phyloP scores from a whole-genome alignment of 30 jellyfish, hydroid and myxozoan genomes.

The Rhopilema esculentum region DNA sequence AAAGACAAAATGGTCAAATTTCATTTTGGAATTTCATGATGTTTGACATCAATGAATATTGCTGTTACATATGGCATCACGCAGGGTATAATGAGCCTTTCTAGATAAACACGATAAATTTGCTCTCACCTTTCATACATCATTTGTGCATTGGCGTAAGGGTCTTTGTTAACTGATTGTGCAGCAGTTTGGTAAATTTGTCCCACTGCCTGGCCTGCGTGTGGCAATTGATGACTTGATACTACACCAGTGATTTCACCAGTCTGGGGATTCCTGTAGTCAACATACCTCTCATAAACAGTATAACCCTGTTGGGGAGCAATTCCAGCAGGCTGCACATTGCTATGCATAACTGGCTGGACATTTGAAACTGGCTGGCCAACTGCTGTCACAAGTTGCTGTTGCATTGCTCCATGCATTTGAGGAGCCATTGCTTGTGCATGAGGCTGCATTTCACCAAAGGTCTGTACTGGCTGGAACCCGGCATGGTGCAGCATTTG shows the following conservation, averaged over 20 bases:
- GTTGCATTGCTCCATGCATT: slow-evolving; percentile 24
- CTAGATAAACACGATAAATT: no score
- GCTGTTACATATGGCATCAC: no score
- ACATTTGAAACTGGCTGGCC: slow-evolving; percentile 31
- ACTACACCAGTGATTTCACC: slow-evolving; percentile 10
- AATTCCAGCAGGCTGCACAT: slow-evolving; percentile 29
- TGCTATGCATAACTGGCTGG: slow-evolving; percentile 10
- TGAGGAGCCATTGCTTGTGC: slow-evolving; percentile 44
- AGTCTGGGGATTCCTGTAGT: slow-evolving; percentile 49
- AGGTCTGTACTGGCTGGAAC: background rate
- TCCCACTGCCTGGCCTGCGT: background rate
- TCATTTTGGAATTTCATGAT: no score
- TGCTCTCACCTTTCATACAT: slow-evolving; percentile 44
- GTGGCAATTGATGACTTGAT: background rate
- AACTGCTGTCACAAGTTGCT: slow-evolving; percentile 14
- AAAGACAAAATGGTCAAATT: no score
- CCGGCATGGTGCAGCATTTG: slow-evolving; percentile 16
- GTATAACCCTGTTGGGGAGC: slow-evolving; percentile 35
- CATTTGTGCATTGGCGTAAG: slow-evolving; percentile 48
- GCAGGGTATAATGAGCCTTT: no score
- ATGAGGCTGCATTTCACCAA: slow-evolving; percentile 22
- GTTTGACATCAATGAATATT: no score
- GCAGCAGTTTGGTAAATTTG: slow-evolving; percentile 7
- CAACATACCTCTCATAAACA: slow-evolving; percentile 61
- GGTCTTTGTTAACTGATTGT: slow-evolving; percentile 30